phyloP scores from a whole-genome alignment of 1,140 invertebrate species.

The Megalopta genalis region DNA sequence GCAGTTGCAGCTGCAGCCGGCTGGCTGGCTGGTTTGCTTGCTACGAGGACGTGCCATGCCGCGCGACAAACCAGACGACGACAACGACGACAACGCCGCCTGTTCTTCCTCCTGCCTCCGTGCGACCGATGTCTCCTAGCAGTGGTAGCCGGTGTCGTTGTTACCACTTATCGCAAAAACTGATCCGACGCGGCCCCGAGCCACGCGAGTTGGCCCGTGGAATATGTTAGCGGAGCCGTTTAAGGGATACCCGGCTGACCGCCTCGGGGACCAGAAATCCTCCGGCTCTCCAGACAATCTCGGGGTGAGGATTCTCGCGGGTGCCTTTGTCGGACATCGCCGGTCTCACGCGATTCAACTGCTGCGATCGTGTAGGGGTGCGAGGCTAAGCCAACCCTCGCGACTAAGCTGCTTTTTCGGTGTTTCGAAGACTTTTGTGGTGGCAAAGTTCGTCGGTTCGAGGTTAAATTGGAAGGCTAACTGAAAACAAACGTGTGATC shows the following conservation, averaged over 20 bases:
- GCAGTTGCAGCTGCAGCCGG: conserved; percentile 5
- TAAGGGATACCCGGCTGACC: conserved; percentile 37
- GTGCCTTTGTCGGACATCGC: conserved; percentile 2
- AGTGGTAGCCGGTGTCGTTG: conserved; percentile 53
- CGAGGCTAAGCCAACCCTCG: too few species aligned
- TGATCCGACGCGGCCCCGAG: conserved; percentile 52
- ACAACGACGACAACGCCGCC: too few species aligned
- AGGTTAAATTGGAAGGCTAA: too few species aligned
- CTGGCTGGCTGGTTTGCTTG: too few species aligned
- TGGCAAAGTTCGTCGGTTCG: too few species aligned
- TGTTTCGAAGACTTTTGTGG: too few species aligned
- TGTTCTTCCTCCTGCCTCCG: conserved; percentile 18
- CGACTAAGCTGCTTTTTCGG: too few species aligned
- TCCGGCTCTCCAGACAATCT: background rate
- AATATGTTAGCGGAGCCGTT: conserved; percentile 57
- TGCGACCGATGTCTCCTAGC: conserved; percentile 40
- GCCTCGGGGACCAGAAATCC: background rate
- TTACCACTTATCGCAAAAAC: conserved; percentile 66
- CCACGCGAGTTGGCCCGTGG: conserved; percentile 53
- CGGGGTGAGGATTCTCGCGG: background rate
- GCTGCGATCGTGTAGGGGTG: too few species aligned
- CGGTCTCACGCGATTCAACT: background rate
- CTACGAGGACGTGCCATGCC: background rate
- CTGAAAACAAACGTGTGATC: too few species aligned
- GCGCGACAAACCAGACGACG: conserved; percentile 17